Base-by-base conservation (phyloP, 2,113 vertebrate genomes). In the Cisticola juncidis region DNA sequence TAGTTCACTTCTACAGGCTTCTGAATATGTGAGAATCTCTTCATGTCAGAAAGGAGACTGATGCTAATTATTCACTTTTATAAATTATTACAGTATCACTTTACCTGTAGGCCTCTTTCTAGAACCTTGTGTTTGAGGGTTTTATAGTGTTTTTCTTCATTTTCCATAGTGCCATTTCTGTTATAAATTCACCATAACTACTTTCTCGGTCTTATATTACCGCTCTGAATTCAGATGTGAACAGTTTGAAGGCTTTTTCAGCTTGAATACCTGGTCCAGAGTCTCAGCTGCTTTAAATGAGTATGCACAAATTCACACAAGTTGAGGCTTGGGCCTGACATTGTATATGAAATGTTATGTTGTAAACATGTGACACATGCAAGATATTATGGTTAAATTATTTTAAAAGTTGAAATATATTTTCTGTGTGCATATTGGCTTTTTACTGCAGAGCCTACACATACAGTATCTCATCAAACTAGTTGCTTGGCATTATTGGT, bases 381-480 rank as follows among this genome's bases (percentile, higher is more conserved):
- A 92, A 97, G 97, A 95, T 97, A 93, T 92, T 97, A 96, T 86
- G 93, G 96, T 98, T 98, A 98, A 98, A 96, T 98, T 98, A 98
- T 98, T 98, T 98, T 98, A 96, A 97, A 97, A 97, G 96, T 98
- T 97, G 73, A 97, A 98, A 96, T 98, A 97, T 97, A 96, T 97
- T 98, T 98, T 98, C 96, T 97, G 97, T 97, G 97, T 97, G 96
- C 88, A 81, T 96, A 98, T 97, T 97, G 96, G 92, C 97, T 97
- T 97, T 96, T 97, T 96, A 97, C 92, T 96, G 97, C 97, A 97
- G 92, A 97, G 92, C 97, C 97, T 98, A 94, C 97, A 97, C 96
- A 62, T 86, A 91, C 69, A 90, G 38, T 93, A 96, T 96, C 87
- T 95, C 97, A 97, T 97, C 88, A 82, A 89, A 97, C 94, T 95